A percentile compares a stretch with the other conserved stretches of the same genome.
phyloP scores from a whole-genome alignment of 2,113 vertebrate genomes.

The Carettochelys insculpta region DNA sequence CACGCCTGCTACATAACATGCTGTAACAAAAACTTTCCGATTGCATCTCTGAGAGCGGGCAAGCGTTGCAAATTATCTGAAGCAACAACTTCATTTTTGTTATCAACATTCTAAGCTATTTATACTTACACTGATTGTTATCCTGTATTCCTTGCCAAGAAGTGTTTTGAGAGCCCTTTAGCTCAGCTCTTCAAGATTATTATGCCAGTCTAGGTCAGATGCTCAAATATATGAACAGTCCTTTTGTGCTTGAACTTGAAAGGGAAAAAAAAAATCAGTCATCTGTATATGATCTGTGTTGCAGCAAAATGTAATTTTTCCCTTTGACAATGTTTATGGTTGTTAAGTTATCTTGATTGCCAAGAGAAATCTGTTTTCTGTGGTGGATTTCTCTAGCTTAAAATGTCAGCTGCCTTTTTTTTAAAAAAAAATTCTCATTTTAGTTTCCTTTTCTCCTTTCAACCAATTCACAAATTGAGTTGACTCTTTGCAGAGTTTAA shows the following conservation, averaged over 20 bases:
- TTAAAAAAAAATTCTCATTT: background rate
- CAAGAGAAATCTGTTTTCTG: conserved; percentile 74
- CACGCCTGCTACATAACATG: background rate
- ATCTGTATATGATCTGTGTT: conserved; percentile 75
- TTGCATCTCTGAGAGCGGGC: conserved; percentile 18
- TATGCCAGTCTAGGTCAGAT: conserved; percentile 65
- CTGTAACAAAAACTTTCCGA: conserved; percentile 33
- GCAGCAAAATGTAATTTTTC: conserved; percentile 78
- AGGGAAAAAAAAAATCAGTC: conserved; percentile 77
- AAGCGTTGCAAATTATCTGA: conserved; percentile 42
- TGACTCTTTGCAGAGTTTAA: conserved; percentile 47
- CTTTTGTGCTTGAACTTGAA: conserved; percentile 74
- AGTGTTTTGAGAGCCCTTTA: conserved; percentile 52
- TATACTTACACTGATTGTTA: conserved; percentile 39
- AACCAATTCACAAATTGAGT: conserved; percentile 71
- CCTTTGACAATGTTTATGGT: conserved; percentile 74
- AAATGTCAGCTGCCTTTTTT: conserved; percentile 55
- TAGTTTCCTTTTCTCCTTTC: conserved; percentile 27
- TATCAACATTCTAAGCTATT: conserved; percentile 42
- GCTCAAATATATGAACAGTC: conserved; percentile 73
- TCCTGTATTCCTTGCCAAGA: conserved; percentile 50
- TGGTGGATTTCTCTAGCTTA: conserved; percentile 57
- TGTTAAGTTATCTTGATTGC: conserved; percentile 79
- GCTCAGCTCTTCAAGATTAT: conserved; percentile 52
- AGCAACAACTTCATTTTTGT: conserved; percentile 42